A percentile compares a stretch with the other conserved stretches of the same genome.
These are phyloP conservation scores for Leptinotarsa rubiginosa DNA, from an alignment of 2,888 invertebrate genomes.

Conservation along the genomic window DNA sequence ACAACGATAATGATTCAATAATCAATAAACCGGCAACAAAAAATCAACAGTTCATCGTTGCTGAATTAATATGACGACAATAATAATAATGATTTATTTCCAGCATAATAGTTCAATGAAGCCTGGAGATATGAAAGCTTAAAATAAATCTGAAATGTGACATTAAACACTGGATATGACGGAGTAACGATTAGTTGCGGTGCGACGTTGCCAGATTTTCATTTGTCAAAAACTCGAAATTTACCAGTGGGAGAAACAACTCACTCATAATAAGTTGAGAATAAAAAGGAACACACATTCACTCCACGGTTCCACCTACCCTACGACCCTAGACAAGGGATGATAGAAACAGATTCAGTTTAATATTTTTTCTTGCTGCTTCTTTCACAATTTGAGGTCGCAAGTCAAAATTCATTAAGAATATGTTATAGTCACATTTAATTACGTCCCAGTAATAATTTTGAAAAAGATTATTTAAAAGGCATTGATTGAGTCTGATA, in stretches of 20 bases:
- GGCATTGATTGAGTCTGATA: too few relatives aligned
- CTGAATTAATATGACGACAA: constrained; percentile 36
- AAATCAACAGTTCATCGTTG: constrained; percentile 30
- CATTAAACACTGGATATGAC: constrained; percentile 44
- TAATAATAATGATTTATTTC: constrained; percentile 41
- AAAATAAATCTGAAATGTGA: constrained; percentile 43
- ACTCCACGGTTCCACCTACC: too few relatives aligned
- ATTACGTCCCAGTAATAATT: too few relatives aligned
- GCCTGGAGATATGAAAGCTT: constrained; percentile 35
- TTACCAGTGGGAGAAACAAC: not conserved
- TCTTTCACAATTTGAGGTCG: too few relatives aligned
- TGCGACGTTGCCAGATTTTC: constrained; percentile 28
- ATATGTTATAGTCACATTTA: too few relatives aligned
- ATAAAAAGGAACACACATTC: too few relatives aligned
- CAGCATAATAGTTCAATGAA: constrained; percentile 30
- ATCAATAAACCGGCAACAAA: constrained; percentile 28
- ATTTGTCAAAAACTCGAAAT: not conserved
- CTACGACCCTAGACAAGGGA: too few relatives aligned
- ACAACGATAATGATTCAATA: constrained; percentile 34
- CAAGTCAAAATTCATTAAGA: too few relatives aligned
- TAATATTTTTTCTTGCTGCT: too few relatives aligned
- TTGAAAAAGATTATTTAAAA: too few relatives aligned
- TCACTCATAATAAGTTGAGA: too few relatives aligned
- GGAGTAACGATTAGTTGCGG: constrained; percentile 46
- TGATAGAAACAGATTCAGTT: too few relatives aligned